phyloP scores from a whole-genome alignment of 2,797 vertebrate genomes.

The Scyliorhinus canicula region DNA sequence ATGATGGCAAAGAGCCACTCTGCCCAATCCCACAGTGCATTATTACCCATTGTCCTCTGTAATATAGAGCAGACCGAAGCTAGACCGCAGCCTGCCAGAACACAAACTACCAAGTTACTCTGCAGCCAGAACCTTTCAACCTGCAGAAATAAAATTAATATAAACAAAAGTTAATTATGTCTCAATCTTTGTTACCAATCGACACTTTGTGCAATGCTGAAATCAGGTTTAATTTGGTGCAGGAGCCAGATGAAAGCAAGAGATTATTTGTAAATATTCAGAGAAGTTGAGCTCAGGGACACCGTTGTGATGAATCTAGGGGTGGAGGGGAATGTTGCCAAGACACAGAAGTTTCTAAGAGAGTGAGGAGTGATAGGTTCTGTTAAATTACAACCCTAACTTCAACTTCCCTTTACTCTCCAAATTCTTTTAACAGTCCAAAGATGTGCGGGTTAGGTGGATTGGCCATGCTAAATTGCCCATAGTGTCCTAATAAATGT shows the following conservation, averaged over 20 bases:
- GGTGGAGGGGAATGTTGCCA: neutral
- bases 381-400: neutral
- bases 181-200: neutral
- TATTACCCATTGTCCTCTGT: slow-evolving; percentile 51
- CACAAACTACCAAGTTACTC: slow-evolving; percentile 77
- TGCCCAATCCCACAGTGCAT: slow-evolving; percentile 53
- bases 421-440: no score
- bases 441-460: no score
- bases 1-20: slow-evolving; percentile 69
- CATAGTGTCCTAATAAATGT: no score
- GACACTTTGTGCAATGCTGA: neutral
- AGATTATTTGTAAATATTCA: neutral
- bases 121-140: slow-evolving; percentile 97
- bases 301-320: neutral
- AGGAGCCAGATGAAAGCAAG: neutral
- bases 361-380: neutral
- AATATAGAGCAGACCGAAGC: slow-evolving; percentile 53
- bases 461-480: no score
- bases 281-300: neutral
- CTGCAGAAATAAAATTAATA: slow-evolving; percentile 52
- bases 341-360: neutral
- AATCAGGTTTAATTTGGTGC: neutral
- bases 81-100: slow-evolving; percentile 80
- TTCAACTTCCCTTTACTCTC: neutral
- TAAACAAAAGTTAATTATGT: neutral